Evolutionary conservation across 1,140 invertebrate species (phyloP).

Genomic region (Drosophila guanche): DNA sequence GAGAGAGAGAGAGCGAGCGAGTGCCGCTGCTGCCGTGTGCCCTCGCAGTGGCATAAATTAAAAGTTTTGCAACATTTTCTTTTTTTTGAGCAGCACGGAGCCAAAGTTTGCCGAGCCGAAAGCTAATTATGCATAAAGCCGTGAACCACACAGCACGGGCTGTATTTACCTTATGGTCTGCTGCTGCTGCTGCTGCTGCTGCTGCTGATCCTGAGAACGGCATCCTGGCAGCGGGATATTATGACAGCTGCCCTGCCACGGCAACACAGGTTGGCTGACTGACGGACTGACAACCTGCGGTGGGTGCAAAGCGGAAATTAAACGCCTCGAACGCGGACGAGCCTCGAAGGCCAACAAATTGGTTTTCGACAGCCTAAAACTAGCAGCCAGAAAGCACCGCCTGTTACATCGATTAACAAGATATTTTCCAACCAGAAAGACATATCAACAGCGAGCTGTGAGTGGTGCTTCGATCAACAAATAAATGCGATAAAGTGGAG

Average conservation of each 20-base stretch:
- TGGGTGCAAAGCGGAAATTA: slow-evolving; percentile 61
- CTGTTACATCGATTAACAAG: too few relatives aligned
- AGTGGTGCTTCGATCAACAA: too few relatives aligned
- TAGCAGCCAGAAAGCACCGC: too few relatives aligned
- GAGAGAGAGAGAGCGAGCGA: too few relatives aligned
- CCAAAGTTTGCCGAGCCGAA: slow-evolving; percentile 55
- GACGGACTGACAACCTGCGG: slow-evolving; percentile 50
- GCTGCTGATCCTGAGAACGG: background rate
- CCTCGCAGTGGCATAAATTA: slow-evolving; percentile 69
- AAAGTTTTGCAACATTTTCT: slow-evolving; percentile 63
- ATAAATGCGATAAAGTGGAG: too few relatives aligned
- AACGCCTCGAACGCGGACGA: slow-evolving; percentile 54
- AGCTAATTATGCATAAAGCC: slow-evolving; percentile 78
- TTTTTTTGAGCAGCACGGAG: slow-evolving; percentile 21
- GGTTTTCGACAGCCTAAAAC: background rate
- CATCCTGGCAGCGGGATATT: slow-evolving; percentile 34
- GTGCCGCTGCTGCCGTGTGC: slow-evolving; percentile 12
- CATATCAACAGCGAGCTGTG: too few relatives aligned
- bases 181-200: slow-evolving; percentile 1
- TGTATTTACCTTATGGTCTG: slow-evolving; percentile 75
- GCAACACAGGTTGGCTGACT: slow-evolving; percentile 3
- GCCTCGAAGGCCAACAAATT: slow-evolving; percentile 34
- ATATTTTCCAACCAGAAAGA: too few relatives aligned
- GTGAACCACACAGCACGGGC: slow-evolving; percentile 27
- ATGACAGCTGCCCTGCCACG: slow-evolving; percentile 63